Base-by-base conservation (phyloP, 2,888 invertebrate genomes). In the Habroteleia sp. region DNA sequence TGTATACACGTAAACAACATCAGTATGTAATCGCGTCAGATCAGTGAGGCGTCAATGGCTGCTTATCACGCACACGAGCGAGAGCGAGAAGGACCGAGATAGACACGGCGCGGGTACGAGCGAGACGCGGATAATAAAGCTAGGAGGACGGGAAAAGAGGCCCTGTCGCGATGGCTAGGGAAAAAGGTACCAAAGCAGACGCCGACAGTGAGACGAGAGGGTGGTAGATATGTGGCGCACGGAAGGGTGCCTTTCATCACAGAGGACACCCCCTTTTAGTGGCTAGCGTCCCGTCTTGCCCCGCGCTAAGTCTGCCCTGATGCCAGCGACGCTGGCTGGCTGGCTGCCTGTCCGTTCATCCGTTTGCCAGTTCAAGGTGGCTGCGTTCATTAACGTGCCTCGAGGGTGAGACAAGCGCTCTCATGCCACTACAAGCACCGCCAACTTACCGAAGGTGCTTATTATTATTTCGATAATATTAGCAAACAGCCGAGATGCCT, bases 311-410 rank as follows among this genome's bases (percentile, higher is more conserved):
- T 62, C 65, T 62, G 65, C 46, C 71, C 35, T 37, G 58, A 58
- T 58, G 37, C 14, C 29, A 37, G 48, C 37, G 29, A n/a, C n/a
- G n/a, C n/a, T n/a, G 52, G 76, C 79, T 76, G 79, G 69, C 66
- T 39, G 79, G 73, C 82, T 80, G 74, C 68, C 79, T 74, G 81
- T 76, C 77, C 79, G 81, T 85, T 82, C 84, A 86, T 85, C 83
- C 86, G 84, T 84, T 86, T 84, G 84, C 84, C 86, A 83, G 84
- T 87, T 87, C 85, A 87, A 87, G 87, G 87, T 87, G 86, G 86
- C 83, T 84, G 84, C 85, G 82, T 84, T 87, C 86, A 85, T 86
- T 86, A 86, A 81, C 82, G 81, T 76, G 66, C 79, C 69, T 65
- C 68, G 65, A 62, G 66, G 66, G 56, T 72, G 68, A 66, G 68